Percentiles rank a stretch among this genome's conserved stretches.
Evolutionary conservation across 2,113 vertebrate species (phyloP).

Genomic region (Neotoma lepida): DNA sequence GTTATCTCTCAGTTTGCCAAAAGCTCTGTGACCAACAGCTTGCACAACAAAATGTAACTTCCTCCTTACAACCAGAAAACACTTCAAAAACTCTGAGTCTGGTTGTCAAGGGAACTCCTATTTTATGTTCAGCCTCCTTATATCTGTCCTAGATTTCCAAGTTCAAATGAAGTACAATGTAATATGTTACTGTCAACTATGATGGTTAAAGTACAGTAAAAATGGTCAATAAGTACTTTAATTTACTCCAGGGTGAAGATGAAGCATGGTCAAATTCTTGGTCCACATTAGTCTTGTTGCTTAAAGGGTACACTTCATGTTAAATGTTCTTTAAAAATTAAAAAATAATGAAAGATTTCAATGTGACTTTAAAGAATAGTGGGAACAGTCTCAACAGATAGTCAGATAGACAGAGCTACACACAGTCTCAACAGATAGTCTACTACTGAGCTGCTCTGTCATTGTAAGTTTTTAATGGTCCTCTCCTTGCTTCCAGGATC

Average conservation of each 20-base stretch:
- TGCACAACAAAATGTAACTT: constrained; percentile 52
- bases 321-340: not conserved
- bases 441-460: not conserved
- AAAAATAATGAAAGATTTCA: not conserved
- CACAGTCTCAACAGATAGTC: not conserved
- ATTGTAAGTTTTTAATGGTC: not conserved
- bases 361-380: not conserved
- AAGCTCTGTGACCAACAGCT: not conserved
- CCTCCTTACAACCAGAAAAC: not conserved
- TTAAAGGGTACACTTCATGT: not conserved
- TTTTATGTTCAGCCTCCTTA: not conserved
- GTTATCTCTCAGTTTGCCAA: constrained; percentile 4
- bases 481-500: not conserved
- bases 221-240: not conserved
- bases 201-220: not conserved
- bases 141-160: constrained; percentile 40
- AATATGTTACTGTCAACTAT: not conserved
- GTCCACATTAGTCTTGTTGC: not conserved
- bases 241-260: constrained; percentile 9
- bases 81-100: constrained; percentile 16
- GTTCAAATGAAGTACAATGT: not conserved
- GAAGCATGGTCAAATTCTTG: not conserved
- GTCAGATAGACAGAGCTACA: too few relatives aligned
- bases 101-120: not conserved
- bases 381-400: not conserved